Percentiles rank a stretch among this genome's conserved stretches.
Conservation (phyloP, 1,140 invertebrate genomes). For the Eufriesea mexicana region DNA sequence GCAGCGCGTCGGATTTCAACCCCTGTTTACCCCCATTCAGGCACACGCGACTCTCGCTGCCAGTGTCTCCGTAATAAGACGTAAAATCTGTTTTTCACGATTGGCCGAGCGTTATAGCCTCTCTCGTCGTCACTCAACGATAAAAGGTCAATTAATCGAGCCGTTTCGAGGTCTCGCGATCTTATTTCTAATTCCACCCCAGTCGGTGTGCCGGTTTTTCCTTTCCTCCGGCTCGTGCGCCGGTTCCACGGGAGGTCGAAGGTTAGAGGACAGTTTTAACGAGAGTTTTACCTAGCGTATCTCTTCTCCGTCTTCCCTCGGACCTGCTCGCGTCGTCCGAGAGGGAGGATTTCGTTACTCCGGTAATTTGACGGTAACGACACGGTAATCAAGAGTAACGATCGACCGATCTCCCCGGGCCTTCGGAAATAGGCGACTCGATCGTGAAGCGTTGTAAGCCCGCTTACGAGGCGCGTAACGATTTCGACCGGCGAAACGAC, state of each 20-base stretch:
- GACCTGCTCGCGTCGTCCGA: conserved; percentile 21
- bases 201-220: conserved; percentile 15
- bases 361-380: conserved; percentile 61
- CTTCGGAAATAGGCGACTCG: conserved; percentile 49
- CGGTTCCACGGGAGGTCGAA: conserved; percentile 32
- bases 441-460: conserved; percentile 6
- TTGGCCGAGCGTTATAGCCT: conserved; percentile 54
- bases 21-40: conserved; percentile 18
- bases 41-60: not conserved
- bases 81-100: conserved; percentile 69
- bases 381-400: conserved; percentile 60
- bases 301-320: conserved; percentile 10
- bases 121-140: conserved; percentile 2
- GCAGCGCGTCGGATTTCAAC: conserved; percentile 1
- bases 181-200: conserved; percentile 22
- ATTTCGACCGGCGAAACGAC: not conserved
- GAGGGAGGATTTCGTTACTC: conserved; percentile 47
- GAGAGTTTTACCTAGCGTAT: conserved; percentile 34
- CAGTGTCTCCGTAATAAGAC: conserved; percentile 56
- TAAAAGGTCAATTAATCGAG: conserved; percentile 56
- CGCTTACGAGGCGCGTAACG: not conserved
- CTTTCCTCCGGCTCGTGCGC: not conserved
- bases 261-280: conserved; percentile 60
- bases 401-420: conserved; percentile 34
- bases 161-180: conserved; percentile 23